These are phyloP conservation scores for Cheilosia scutellata DNA, from an alignment of 2,888 invertebrate species.

Conservation along the genomic window DNA sequence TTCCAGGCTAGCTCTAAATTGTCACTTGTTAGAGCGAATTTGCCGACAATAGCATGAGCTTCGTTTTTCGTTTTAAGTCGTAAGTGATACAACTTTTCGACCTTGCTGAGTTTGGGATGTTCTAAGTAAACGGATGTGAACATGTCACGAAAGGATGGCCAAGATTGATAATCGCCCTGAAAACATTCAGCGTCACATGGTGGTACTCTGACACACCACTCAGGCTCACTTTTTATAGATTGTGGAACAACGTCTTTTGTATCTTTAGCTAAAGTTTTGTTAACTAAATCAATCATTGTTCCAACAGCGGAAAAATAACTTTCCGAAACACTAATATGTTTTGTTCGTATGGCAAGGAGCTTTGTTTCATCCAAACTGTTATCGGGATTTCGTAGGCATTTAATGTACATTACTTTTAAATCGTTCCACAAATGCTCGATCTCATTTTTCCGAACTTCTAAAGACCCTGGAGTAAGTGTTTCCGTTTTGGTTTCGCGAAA, in stretches of 20 bases:
- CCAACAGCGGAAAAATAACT: too few relatives aligned
- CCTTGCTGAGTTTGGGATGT: not conserved
- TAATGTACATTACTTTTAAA: not conserved
- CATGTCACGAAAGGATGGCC: not conserved
- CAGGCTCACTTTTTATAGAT: not conserved
- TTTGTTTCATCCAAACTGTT: not conserved
- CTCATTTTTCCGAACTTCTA: conserved; percentile 1
- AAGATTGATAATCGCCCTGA: not conserved
- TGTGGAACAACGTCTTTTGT: not conserved
- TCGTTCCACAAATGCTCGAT: not conserved
- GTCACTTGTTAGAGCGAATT: not conserved
- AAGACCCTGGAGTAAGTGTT: not conserved
- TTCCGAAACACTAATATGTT: too few relatives aligned
- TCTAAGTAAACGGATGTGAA: not conserved
- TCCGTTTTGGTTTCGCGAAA: not conserved
- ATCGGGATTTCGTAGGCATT: not conserved
- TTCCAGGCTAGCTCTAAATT: not conserved
- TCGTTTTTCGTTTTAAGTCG: not conserved
- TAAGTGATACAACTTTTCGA: conserved; percentile 10
- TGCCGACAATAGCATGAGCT: not conserved
- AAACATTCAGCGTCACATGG: conserved; percentile 10
- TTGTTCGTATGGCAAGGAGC: not conserved
- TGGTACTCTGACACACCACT: not conserved
- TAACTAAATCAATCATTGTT: not conserved
- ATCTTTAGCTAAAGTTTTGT: not conserved